Conservation (phyloP, 2,888 invertebrate species). For the Dorcus parallelipipedus region DNA sequence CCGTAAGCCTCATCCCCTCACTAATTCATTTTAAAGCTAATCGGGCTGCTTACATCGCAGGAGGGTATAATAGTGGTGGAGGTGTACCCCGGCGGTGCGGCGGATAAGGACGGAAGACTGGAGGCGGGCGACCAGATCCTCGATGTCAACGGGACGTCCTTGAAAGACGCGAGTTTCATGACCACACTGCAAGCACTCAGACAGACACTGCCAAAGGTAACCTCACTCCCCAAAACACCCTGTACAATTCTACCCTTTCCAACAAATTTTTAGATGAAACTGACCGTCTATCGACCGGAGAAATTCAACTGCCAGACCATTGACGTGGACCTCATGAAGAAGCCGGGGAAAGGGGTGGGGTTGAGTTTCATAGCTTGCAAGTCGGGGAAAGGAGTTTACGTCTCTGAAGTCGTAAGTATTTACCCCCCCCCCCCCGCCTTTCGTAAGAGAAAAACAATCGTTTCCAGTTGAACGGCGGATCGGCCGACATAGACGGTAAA, state of each 20-base stretch:
- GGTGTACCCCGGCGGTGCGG: constrained; percentile 86
- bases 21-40: background rate
- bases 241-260: constrained; percentile 8
- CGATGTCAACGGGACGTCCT: constrained; percentile 78
- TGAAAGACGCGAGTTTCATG: constrained; percentile 80
- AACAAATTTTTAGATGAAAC: constrained; percentile 60
- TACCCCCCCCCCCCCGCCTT: too few relatives aligned
- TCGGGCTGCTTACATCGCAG: constrained; percentile 52
- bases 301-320: constrained; percentile 67
- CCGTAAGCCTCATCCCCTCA: constrained; percentile 51
- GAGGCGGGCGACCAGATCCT: constrained; percentile 91
- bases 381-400: constrained; percentile 78
- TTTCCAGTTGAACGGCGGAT: constrained; percentile 78
- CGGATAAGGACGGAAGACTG: constrained; percentile 86
- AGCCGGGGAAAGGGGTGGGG: constrained; percentile 84
- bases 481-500: constrained; percentile 82
- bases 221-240: too few relatives aligned
- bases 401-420: constrained; percentile 83
- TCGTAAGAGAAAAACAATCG: background rate
- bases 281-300: constrained; percentile 77
- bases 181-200: constrained; percentile 80
- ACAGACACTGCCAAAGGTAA: constrained; percentile 74
- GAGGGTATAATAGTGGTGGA: constrained; percentile 90
- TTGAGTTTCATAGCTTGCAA: constrained; percentile 79
- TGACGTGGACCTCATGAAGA: constrained; percentile 82